These are phyloP conservation scores for Drosophila carrolli DNA, from an alignment of 1,140 invertebrate genomes.

Conservation along the genomic window DNA sequence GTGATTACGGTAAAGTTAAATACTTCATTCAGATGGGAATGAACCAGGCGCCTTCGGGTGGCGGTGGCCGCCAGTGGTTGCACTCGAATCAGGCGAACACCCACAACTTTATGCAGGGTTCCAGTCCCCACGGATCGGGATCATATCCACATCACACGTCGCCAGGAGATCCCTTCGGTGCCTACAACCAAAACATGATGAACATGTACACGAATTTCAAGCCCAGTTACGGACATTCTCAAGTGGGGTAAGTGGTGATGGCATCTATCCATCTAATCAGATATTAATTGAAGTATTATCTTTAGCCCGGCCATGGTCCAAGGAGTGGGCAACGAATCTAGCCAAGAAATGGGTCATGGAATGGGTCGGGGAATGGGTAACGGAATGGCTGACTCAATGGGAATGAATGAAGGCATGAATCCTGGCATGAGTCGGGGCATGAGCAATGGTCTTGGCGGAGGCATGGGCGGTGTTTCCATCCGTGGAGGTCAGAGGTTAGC, in stretches of 20 bases:
- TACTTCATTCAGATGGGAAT: constrained; percentile 21
- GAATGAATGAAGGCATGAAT: constrained; percentile 1
- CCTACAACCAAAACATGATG: constrained; percentile 55
- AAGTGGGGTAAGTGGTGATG: neutral
- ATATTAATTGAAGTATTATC: neutral
- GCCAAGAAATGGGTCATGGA: neutral
- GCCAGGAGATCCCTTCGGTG: constrained; percentile 32
- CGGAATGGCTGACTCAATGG: constrained; percentile 7
- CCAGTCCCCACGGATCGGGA: constrained; percentile 15
- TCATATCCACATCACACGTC: neutral
- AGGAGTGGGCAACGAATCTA: neutral
- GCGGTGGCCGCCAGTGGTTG: constrained; percentile 56
- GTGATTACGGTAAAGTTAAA: too few species aligned
- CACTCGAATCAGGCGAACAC: constrained; percentile 56
- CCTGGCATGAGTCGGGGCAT: constrained; percentile 6
- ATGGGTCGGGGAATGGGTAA: constrained; percentile 4
- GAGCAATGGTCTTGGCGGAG: constrained; percentile 6
- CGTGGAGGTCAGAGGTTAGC: constrained; percentile 5
- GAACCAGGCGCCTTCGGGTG: constrained; percentile 1
- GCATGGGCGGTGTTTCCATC: constrained; percentile 2
- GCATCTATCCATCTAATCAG: too few species aligned
- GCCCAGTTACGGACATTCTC: constrained; percentile 18
- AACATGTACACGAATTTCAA: constrained; percentile 29
- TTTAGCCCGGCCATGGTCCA: constrained; percentile 7
- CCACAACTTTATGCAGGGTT: constrained; percentile 3